A percentile compares a stretch with the other conserved stretches of the same genome.
phyloP scores from a whole-genome alignment of 2,888 invertebrate species.

The Hyles lineata region DNA sequence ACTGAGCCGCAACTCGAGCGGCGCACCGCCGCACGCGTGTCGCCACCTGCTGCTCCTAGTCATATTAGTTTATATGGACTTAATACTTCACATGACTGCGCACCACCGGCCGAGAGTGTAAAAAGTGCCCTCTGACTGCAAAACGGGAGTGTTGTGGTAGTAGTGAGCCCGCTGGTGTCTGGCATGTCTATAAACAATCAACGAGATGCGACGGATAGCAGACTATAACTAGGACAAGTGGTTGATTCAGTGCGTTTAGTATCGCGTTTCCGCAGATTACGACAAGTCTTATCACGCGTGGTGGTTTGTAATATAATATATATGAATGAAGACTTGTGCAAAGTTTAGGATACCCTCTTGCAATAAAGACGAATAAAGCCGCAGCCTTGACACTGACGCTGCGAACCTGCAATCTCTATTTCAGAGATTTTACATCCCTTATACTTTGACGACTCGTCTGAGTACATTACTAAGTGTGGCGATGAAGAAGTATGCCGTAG shows the following conservation, averaged over 20 bases:
- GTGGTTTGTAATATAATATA: not conserved
- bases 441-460: too few species aligned
- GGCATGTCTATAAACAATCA: not conserved
- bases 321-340: not conserved
- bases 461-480: too few species aligned
- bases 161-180: not conserved
- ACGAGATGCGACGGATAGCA: too few species aligned
- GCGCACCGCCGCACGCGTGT: slow-evolving; percentile 34
- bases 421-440: too few species aligned
- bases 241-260: not conserved
- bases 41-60: slow-evolving; percentile 31
- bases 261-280: not conserved
- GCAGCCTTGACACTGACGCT: too few species aligned
- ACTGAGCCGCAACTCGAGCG: slow-evolving; percentile 88
- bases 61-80: not conserved
- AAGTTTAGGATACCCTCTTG: not conserved
- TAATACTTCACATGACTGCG: not conserved
- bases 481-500: too few species aligned
- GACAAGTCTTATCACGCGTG: not conserved
- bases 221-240: too few species aligned
- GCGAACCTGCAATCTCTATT: too few species aligned
- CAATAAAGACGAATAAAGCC: not conserved
- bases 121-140: not conserved
- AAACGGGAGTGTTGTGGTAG: not conserved
- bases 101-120: slow-evolving; percentile 11